A percentile compares a stretch with the other conserved stretches of the same genome.
These are phyloP conservation scores for Zeus faber DNA, from an alignment of 2,113 vertebrate species.

Conservation along the genomic window DNA sequence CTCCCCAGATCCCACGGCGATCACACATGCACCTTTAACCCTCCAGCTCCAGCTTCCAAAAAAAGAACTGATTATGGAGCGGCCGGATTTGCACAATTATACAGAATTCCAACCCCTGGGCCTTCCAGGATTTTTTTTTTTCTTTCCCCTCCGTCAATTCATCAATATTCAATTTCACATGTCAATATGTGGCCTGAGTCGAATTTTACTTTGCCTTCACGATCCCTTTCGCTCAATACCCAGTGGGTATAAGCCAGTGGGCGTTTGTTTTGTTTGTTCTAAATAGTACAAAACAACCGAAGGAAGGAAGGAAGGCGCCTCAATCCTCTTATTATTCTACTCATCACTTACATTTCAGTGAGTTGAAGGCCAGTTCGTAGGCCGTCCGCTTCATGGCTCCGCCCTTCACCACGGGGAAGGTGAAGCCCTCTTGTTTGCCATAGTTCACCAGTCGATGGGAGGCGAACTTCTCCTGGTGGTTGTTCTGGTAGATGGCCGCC, in stretches of 20 bases:
- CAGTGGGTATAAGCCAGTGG: constrained; percentile 21
- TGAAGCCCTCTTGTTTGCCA: constrained; percentile 48
- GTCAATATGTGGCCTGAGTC: too few relatives aligned
- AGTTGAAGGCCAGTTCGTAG: constrained; percentile 84
- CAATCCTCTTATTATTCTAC: background rate
- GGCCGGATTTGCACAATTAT: constrained; percentile 62
- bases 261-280: constrained; percentile 5
- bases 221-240: constrained; percentile 41
- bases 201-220: constrained; percentile 24
- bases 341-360: constrained; percentile 87
- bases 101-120: constrained; percentile 41
- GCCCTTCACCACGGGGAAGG: constrained; percentile 56
- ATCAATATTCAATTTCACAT: constrained; percentile 52
- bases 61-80: constrained; percentile 49
- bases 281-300: background rate
- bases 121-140: constrained; percentile 25
- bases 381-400: constrained; percentile 61
- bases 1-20: too few relatives aligned
- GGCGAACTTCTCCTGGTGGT: constrained; percentile 69
- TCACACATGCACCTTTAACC: too few relatives aligned
- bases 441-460: constrained; percentile 74
- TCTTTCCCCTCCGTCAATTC: constrained; percentile 45
- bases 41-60: too few relatives aligned
- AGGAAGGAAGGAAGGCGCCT: background rate
- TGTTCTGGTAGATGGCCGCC: constrained; percentile 82